Conservation (phyloP, 2,113 vertebrate genomes). For the Pollachius pollachius region DNA sequence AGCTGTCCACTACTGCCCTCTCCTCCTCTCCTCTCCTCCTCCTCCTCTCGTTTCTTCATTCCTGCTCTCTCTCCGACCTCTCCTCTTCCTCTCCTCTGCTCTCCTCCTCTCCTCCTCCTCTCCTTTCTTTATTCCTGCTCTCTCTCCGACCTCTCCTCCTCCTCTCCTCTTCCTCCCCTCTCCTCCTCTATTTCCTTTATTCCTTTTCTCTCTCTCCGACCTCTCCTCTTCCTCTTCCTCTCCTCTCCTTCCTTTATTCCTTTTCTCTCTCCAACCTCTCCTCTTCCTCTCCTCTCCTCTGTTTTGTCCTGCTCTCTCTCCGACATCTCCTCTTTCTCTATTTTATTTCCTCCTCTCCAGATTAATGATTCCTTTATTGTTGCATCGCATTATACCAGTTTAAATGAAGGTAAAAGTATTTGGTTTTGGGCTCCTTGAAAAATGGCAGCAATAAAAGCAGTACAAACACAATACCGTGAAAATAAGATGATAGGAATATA, state of each 20-base stretch:
- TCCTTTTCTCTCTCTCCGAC: background rate
- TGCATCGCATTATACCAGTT: no score
- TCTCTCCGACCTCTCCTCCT: no score
- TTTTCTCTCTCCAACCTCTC: background rate
- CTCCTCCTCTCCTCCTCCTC: constrained; percentile 18
- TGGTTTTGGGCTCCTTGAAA: no score
- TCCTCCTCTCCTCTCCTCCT: constrained; percentile 31
- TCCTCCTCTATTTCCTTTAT: background rate
- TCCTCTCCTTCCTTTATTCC: constrained; percentile 16
- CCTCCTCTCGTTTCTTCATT: background rate
- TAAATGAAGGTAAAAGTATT: no score
- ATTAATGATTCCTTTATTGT: no score
- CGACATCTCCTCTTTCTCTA: no score
- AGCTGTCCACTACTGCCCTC: constrained; percentile 83
- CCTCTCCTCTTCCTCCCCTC: background rate
- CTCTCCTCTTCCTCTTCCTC: constrained; percentile 71
- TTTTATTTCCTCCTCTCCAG: no score
- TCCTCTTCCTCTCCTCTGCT: constrained; percentile 19
- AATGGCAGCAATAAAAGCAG: no score
- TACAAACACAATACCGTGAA: no score
- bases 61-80: no score
- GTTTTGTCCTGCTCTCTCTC: no score
- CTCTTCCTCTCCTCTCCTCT: constrained; percentile 16
- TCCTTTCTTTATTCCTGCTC: background rate
- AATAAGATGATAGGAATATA: no score